These are phyloP conservation scores for Corynorhinus townsendii DNA, from an alignment of 2,113 vertebrate genomes.

Conservation along the genomic window DNA sequence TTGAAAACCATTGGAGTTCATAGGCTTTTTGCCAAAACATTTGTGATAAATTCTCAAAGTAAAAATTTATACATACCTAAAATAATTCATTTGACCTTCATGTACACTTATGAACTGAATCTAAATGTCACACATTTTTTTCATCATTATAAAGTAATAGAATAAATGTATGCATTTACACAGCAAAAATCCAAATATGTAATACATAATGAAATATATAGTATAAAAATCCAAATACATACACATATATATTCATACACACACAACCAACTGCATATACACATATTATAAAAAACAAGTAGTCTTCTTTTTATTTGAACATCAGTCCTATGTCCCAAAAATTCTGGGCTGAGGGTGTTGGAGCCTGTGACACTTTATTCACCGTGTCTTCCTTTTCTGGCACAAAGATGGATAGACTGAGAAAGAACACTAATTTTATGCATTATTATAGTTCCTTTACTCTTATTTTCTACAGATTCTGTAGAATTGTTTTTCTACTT, in stretches of 20 bases:
- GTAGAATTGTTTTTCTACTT: background rate
- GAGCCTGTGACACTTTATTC: background rate
- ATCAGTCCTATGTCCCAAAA: too few species aligned
- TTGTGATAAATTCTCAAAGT: background rate
- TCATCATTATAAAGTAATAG: background rate
- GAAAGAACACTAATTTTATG: background rate
- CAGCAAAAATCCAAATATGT: background rate
- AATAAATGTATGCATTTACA: background rate
- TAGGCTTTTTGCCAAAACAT: background rate
- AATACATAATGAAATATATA: background rate
- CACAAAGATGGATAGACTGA: too few species aligned
- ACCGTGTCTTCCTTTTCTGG: background rate
- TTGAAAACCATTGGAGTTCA: background rate
- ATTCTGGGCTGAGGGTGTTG: background rate
- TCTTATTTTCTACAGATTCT: background rate
- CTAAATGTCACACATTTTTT: background rate
- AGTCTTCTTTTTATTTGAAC: background rate
- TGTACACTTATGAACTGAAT: background rate
- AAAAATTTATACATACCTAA: background rate
- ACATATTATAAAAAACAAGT: background rate
- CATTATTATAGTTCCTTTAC: rapidly evolving
- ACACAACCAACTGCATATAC: background rate
- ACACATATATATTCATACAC: background rate
- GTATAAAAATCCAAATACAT: background rate
- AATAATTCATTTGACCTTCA: background rate